Conservation (phyloP, 1,140 invertebrate species). For the Pseudomyrmex pallidus region DNA sequence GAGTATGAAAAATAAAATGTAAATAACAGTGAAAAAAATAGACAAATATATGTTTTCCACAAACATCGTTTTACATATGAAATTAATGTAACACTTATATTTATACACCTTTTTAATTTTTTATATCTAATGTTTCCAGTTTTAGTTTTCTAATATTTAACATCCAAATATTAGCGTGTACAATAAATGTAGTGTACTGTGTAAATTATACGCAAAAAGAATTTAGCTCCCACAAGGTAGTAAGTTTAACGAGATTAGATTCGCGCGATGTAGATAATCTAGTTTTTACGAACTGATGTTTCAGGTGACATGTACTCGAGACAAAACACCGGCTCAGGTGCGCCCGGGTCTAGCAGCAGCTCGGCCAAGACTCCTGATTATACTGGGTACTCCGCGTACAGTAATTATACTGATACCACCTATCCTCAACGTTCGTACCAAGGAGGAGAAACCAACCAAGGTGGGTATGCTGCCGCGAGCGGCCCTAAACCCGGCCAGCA, state of each 20-base stretch:
- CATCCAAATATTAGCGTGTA: background rate
- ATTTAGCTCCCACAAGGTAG: slow-evolving; percentile 1
- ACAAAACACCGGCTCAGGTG: slow-evolving; percentile 85
- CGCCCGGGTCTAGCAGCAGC: slow-evolving; percentile 85
- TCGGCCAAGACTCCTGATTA: slow-evolving; percentile 84
- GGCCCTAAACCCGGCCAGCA: slow-evolving; percentile 86
- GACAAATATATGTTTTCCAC: no score
- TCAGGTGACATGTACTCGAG: slow-evolving; percentile 87
- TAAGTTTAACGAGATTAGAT: background rate
- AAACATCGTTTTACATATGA: background rate
- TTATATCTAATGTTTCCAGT: background rate
- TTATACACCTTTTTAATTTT: background rate
- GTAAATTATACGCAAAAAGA: slow-evolving; percentile 4
- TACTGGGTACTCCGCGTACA: slow-evolving; percentile 85
- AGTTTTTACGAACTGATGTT: slow-evolving; percentile 73
- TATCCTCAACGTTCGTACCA: slow-evolving; percentile 85
- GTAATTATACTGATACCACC: slow-evolving; percentile 84
- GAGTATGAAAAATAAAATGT: no score
- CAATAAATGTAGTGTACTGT: background rate
- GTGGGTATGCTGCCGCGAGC: slow-evolving; percentile 86
- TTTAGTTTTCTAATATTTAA: background rate
- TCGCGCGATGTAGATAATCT: slow-evolving; percentile 24
- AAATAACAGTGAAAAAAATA: no score
- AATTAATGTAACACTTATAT: background rate
- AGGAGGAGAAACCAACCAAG: slow-evolving; percentile 85